A percentile compares a stretch with the other conserved stretches of the same genome.
Evolutionary conservation across 2,888 invertebrate genomes (phyloP).

Genomic region (Conops quadrifasciatus): DNA sequence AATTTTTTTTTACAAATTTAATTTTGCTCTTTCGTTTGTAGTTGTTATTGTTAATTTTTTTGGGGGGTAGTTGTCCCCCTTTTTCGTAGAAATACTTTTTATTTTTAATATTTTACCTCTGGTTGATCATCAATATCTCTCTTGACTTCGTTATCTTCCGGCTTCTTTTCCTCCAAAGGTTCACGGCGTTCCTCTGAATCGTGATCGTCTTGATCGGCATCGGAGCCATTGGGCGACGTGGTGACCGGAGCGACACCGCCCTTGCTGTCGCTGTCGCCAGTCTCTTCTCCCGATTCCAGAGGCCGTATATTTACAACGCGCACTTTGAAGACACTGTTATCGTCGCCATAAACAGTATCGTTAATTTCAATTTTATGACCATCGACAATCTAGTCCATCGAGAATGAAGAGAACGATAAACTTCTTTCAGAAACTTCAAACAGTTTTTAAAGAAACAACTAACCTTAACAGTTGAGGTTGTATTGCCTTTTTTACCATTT

Average conservation of each 20-base stretch:
- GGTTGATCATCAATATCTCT: conserved; percentile 55
- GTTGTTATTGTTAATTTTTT: neutral
- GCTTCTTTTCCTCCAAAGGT: conserved; percentile 51
- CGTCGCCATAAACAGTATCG: conserved; percentile 68
- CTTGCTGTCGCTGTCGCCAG: conserved; percentile 45
- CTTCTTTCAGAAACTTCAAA: neutral
- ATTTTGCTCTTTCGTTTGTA: neutral
- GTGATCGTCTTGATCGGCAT: conserved; percentile 44
- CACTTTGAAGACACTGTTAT: conserved; percentile 64
- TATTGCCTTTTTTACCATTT: conserved; percentile 58
- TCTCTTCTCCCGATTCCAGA: conserved; percentile 58
- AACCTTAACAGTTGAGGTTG: conserved; percentile 65
- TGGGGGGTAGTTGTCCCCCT: neutral
- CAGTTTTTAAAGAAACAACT: neutral
- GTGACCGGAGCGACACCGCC: conserved; percentile 38
- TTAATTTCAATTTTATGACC: conserved; percentile 69
- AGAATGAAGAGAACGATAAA: neutral
- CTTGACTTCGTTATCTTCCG: conserved; percentile 58
- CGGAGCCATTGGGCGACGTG: conserved; percentile 39
- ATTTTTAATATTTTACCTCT: conserved; percentile 60
- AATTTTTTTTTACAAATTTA: conserved; percentile 8
- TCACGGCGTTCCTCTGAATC: conserved; percentile 54
- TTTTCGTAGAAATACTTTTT: neutral
- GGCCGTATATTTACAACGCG: conserved; percentile 68
- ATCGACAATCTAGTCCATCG: conserved; percentile 65